These are phyloP conservation scores for Papilio polytes DNA, from an alignment of 1,140 invertebrate genomes.

Conservation along the genomic window DNA sequence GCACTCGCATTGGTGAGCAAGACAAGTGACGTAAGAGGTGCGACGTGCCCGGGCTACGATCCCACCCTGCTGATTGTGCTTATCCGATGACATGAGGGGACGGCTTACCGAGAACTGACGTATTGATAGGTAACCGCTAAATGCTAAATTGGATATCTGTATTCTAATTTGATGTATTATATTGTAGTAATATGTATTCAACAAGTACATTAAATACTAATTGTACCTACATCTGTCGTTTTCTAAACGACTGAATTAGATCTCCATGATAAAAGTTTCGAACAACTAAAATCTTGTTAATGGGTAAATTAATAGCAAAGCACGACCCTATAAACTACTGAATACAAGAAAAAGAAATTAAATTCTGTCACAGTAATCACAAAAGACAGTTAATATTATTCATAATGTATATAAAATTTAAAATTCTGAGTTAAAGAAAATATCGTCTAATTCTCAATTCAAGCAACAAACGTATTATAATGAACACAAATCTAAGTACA, in stretches of 20 bases:
- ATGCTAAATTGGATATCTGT: not conserved
- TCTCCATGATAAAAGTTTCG: not conserved
- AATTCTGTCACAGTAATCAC: no score
- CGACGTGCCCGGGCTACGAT: slow-evolving; percentile 32
- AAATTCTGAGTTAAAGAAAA: not conserved
- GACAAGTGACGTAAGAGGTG: slow-evolving; percentile 35
- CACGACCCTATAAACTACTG: no score
- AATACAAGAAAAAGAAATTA: no score
- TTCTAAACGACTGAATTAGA: not conserved
- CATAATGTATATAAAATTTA: no score
- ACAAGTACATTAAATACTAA: not conserved
- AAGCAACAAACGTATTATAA: slow-evolving; percentile 1
- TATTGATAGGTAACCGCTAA: slow-evolving; percentile 34
- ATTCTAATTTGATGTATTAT: not conserved
- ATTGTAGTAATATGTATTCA: not conserved
- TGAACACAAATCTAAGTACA: slow-evolving; percentile 37
- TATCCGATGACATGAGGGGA: slow-evolving; percentile 31
- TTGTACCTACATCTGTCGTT: not conserved
- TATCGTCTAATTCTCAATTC: not conserved
- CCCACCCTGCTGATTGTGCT: slow-evolving; percentile 32
- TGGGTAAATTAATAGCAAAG: no score
- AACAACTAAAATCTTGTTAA: no score
- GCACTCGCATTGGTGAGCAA: slow-evolving; percentile 19
- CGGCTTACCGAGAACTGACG: slow-evolving; percentile 20
- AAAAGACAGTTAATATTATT: no score